Evolutionary conservation across 2,888 invertebrate genomes (phyloP).

Genomic region (Calameuta idolon): DNA sequence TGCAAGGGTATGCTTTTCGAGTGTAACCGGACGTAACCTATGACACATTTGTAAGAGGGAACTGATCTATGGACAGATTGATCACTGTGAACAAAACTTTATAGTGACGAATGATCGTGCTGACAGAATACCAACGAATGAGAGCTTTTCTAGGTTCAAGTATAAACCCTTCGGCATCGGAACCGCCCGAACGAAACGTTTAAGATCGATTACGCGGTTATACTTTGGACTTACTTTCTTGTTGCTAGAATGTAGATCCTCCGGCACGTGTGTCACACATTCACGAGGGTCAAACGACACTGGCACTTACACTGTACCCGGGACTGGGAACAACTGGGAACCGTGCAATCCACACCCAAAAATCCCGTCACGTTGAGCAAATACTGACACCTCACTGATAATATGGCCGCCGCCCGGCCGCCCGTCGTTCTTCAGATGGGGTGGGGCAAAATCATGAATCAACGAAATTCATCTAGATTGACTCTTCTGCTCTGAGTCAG

Average conservation of each 20-base stretch:
- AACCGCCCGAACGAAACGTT: slow-evolving; percentile 4
- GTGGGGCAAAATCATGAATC: slow-evolving; percentile 20
- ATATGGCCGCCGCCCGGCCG: slow-evolving; percentile 62
- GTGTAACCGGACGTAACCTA: not conserved
- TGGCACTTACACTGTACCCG: slow-evolving; percentile 49
- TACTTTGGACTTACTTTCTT: slow-evolving; percentile 25
- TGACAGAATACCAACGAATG: not conserved
- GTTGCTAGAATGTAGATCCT: slow-evolving; percentile 43
- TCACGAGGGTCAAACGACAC: slow-evolving; percentile 54
- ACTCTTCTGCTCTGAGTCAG: not conserved
- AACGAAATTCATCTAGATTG: slow-evolving; percentile 1
- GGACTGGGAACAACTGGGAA: slow-evolving; percentile 47
- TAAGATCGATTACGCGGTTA: slow-evolving; percentile 4
- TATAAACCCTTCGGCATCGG: not conserved
- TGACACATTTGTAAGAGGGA: not conserved
- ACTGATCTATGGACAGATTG: not conserved
- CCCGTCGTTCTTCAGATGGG: slow-evolving; percentile 31
- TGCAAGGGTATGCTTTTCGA: not conserved
- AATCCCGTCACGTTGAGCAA: slow-evolving; percentile 65
- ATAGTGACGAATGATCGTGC: not conserved
- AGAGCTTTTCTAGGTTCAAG: not conserved
- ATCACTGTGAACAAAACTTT: not conserved
- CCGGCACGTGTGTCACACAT: slow-evolving; percentile 55
- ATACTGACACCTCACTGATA: slow-evolving; percentile 67
- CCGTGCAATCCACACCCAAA: slow-evolving; percentile 65